phyloP scores from a whole-genome alignment of 2,113 vertebrate genomes.

The Gopherus flavomarginatus region DNA sequence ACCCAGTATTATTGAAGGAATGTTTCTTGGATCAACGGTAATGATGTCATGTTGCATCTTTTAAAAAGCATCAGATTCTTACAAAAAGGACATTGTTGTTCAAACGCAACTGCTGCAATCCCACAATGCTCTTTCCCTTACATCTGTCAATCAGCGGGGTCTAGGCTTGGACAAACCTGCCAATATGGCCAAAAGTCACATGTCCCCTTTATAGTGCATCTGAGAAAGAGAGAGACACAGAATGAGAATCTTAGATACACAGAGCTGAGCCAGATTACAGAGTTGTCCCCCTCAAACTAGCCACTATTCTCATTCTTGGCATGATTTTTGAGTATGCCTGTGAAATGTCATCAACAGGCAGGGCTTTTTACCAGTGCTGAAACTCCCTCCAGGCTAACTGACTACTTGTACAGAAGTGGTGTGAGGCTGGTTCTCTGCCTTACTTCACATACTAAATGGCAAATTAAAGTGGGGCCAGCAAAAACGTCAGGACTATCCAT shows the following conservation, averaged over 20 bases:
- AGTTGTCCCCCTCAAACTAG: constrained; percentile 10
- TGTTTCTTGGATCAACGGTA: constrained; percentile 71
- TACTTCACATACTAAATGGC: background rate
- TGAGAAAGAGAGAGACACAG: background rate
- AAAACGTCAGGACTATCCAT: background rate
- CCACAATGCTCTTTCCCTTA: constrained; percentile 73
- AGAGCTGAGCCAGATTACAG: background rate
- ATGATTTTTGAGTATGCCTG: background rate
- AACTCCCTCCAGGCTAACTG: background rate
- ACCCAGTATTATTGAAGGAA: constrained; percentile 77
- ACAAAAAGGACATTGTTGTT: constrained; percentile 83
- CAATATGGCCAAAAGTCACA: constrained; percentile 63
- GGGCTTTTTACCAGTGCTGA: background rate
- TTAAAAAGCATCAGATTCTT: constrained; percentile 79
- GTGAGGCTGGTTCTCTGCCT: fast-evolving
- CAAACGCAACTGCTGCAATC: constrained; percentile 77
- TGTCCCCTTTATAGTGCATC: background rate
- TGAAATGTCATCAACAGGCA: constrained; percentile 21
- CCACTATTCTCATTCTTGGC: background rate
- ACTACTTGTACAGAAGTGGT: background rate
- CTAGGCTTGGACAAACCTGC: constrained; percentile 65
- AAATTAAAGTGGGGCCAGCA: background rate
- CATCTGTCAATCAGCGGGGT: constrained; percentile 75
- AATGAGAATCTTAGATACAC: background rate
- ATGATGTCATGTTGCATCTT: constrained; percentile 82